Evolutionary conservation across 1,140 invertebrate genomes (phyloP).

Genomic region (Apolygus lucorum): DNA sequence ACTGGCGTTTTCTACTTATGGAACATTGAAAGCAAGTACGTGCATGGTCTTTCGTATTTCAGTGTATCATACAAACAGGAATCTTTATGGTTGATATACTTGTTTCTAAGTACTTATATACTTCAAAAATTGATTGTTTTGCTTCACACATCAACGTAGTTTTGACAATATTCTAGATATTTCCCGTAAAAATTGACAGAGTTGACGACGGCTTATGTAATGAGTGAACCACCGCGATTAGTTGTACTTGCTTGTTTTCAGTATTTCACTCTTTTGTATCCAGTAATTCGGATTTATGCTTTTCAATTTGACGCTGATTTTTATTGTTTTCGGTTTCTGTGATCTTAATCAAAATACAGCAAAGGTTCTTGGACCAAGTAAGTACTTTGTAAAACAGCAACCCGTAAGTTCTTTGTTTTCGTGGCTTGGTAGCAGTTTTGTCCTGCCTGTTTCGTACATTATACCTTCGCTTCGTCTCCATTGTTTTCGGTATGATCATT

Average conservation of each 20-base stretch:
- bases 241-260: slow-evolving; percentile 16
- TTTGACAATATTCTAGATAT: no score
- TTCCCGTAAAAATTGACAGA: no score
- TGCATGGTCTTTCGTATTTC: not conserved
- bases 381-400: slow-evolving; percentile 33
- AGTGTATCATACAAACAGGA: no score
- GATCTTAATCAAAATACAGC: slow-evolving; percentile 37
- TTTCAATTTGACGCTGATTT: slow-evolving; percentile 21
- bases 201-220: no score
- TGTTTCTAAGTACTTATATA: no score
- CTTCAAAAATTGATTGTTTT: no score
- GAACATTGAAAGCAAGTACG: slow-evolving; percentile 13
- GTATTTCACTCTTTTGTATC: not conserved
- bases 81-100: no score
- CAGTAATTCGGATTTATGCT: not conserved
- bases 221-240: no score
- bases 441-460: no score
- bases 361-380: slow-evolving; percentile 55
- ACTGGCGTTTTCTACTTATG: slow-evolving; percentile 1
- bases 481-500: no score
- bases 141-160: no score
- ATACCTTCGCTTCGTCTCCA: no score
- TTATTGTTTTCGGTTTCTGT: slow-evolving; percentile 32
- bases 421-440: slow-evolving; percentile 22
- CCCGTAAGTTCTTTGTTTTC: not conserved